These are phyloP conservation scores for Tetramorium bicarinatum DNA, from an alignment of 2,888 invertebrate genomes.

Conservation along the genomic window DNA sequence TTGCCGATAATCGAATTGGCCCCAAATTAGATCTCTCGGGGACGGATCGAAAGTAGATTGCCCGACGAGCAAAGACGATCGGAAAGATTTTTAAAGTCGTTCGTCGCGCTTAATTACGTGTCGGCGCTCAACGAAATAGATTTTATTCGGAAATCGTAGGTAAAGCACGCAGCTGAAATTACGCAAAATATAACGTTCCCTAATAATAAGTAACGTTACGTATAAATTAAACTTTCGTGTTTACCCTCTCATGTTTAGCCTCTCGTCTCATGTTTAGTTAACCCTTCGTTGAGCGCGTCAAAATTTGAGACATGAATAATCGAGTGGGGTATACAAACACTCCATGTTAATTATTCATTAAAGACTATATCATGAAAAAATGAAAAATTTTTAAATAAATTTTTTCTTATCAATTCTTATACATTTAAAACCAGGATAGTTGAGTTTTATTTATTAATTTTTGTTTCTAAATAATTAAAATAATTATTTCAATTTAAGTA, in stretches of 20 bases:
- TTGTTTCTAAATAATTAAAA: too few species aligned
- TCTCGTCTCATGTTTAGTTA: background rate
- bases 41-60: conserved; percentile 49
- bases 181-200: background rate
- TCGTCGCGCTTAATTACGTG: conserved; percentile 26
- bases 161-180: background rate
- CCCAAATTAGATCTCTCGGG: conserved; percentile 61
- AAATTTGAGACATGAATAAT: too few species aligned
- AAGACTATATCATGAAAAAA: too few species aligned
- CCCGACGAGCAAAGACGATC: conserved; percentile 6
- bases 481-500: too few species aligned
- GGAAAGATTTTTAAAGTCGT: conserved; percentile 15
- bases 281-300: too few species aligned
- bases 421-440: too few species aligned
- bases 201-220: conserved; percentile 20
- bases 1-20: conserved; percentile 64
- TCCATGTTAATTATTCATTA: too few species aligned
- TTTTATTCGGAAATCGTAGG: background rate
- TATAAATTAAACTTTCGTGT: conserved; percentile 21
- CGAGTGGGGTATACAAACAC: too few species aligned
- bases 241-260: background rate
- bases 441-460: too few species aligned
- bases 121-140: background rate
- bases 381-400: too few species aligned
- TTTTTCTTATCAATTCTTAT: too few species aligned